Percentiles rank a stretch among this genome's conserved stretches.
phyloP scores from a whole-genome alignment of 2,113 vertebrate species.

The Motacilla tschutschensis region DNA sequence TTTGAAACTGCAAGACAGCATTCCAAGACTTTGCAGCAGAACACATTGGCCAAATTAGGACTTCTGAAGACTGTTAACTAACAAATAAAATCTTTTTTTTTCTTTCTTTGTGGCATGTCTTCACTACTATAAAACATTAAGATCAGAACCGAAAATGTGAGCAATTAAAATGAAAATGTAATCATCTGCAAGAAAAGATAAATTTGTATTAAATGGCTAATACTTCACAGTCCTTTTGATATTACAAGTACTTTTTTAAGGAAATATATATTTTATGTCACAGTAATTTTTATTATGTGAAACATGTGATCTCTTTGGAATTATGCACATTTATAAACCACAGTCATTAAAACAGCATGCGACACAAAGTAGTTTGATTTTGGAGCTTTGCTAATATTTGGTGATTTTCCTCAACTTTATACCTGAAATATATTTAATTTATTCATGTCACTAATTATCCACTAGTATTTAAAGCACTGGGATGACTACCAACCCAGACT shows the following conservation, averaged over 20 bases:
- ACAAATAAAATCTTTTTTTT: conserved; percentile 59
- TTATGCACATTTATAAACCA: conserved; percentile 39
- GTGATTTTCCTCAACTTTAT: conserved; percentile 1
- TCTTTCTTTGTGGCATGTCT: conserved; percentile 50
- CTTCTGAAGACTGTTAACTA: conserved; percentile 68
- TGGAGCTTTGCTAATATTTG: conserved; percentile 26
- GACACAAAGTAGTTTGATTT: conserved; percentile 1
- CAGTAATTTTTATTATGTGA: conserved; percentile 58
- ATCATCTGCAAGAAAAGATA: conserved; percentile 68
- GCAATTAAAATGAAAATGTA: conserved; percentile 74
- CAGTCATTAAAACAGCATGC: conserved; percentile 32
- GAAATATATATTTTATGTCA: conserved; percentile 67
- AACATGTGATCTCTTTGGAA: conserved; percentile 60
- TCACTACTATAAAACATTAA: conserved; percentile 63
- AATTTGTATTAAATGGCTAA: conserved; percentile 69
- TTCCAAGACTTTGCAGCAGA: conserved; percentile 80
- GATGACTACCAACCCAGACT: neutral
- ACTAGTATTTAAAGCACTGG: neutral
- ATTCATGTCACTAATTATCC: neutral
- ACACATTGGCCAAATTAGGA: conserved; percentile 71
- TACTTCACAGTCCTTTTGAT: conserved; percentile 71
- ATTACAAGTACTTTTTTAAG: conserved; percentile 67
- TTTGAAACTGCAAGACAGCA: conserved; percentile 84
- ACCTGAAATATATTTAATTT: conserved; percentile 37
- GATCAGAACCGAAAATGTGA: conserved; percentile 68